Percentiles rank a stretch among this genome's conserved stretches.
These are phyloP conservation scores for Metacarcinus magister DNA, from an alignment of 2,888 invertebrate genomes.

Conservation along the genomic window DNA sequence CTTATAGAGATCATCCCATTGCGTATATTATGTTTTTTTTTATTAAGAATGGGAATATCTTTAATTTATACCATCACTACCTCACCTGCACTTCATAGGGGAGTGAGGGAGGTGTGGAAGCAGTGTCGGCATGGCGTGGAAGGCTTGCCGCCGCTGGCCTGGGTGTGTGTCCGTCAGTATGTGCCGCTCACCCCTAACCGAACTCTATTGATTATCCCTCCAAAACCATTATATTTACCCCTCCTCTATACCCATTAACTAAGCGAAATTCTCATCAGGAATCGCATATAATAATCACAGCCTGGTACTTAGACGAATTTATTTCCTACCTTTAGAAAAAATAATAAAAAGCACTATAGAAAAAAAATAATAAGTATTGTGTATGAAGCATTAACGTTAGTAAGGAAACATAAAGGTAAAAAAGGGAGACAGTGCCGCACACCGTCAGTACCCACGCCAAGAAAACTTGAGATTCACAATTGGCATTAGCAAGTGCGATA, in stretches of 20 bases:
- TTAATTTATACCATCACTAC: not conserved
- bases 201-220: slow-evolving; percentile 46
- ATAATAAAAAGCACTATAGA: not conserved
- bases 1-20: not conserved
- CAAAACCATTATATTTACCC: slow-evolving; percentile 46
- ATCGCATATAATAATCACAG: not conserved
- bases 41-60: not conserved
- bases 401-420: not conserved
- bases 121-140: not conserved
- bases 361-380: not conserved
- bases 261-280: slow-evolving; percentile 21
- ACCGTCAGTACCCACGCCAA: slow-evolving; percentile 13
- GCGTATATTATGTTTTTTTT: not conserved
- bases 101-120: not conserved
- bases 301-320: not conserved
- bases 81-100: not conserved
- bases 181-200: slow-evolving; percentile 46
- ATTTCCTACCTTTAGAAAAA: not conserved
- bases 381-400: not conserved
- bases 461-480: slow-evolving; percentile 73
- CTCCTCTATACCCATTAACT: slow-evolving; percentile 28
- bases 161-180: slow-evolving; percentile 20
- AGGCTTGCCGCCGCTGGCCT: slow-evolving; percentile 17
- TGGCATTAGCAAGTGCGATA: slow-evolving; percentile 71
- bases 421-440: not conserved